phyloP scores from a whole-genome alignment of 2,888 invertebrate species.

The Caenorhabditis macrosperma region DNA sequence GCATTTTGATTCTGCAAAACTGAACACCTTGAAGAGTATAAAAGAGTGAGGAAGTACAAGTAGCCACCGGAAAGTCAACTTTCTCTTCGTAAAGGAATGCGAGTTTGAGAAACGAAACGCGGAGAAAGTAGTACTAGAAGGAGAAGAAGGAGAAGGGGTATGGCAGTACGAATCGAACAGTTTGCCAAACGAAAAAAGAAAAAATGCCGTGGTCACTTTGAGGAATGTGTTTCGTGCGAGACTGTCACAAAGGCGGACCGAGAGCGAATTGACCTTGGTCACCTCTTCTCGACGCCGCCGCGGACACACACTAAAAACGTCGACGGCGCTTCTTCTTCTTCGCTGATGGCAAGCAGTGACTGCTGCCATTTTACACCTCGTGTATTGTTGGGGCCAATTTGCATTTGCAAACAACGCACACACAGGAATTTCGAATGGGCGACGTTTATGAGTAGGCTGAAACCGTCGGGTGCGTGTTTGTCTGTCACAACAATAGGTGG shows the following conservation, averaged over 20 bases:
- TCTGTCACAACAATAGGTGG: neutral
- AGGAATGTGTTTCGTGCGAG: neutral
- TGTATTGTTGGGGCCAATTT: conserved; percentile 48
- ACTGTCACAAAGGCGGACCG: conserved; percentile 30
- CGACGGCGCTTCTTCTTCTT: neutral
- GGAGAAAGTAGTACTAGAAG: neutral
- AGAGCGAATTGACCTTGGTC: conserved; percentile 45
- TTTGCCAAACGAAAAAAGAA: conserved; percentile 19
- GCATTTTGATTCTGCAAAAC: conserved; percentile 31
- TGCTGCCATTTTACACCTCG: conserved; percentile 54
- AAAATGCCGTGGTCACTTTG: conserved; percentile 27
- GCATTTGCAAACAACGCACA: conserved; percentile 48
- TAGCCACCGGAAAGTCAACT: neutral
- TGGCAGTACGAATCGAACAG: conserved; percentile 20
- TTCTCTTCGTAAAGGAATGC: neutral
- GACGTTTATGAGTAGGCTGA: conserved; percentile 3
- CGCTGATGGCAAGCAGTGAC: conserved; percentile 9
- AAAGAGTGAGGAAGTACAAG: neutral
- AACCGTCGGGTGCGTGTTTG: neutral
- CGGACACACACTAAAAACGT: conserved; percentile 41
- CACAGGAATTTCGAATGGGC: conserved; percentile 34
- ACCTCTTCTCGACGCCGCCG: conserved; percentile 36
- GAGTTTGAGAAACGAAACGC: neutral
- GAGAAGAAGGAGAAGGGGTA: neutral
- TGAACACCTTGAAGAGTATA: neutral